These are phyloP conservation scores for Athalia cordata DNA, from an alignment of 2,888 invertebrate species.

Conservation along the genomic window DNA sequence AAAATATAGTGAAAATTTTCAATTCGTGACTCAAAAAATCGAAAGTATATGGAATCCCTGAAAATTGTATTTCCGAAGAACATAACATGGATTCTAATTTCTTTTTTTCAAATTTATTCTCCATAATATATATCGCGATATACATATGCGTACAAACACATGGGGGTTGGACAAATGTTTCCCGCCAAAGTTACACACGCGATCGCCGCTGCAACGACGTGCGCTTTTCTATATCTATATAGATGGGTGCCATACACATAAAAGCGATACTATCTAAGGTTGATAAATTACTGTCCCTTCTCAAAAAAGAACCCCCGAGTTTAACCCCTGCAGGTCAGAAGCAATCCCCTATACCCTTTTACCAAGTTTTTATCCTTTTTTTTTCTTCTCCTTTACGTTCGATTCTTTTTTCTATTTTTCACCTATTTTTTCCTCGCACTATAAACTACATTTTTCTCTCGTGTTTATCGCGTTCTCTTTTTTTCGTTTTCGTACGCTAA, in stretches of 20 bases:
- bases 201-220: neutral
- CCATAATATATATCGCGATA: too few relatives aligned
- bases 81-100: neutral
- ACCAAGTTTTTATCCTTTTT: slow-evolving; percentile 38
- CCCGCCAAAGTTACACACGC: slow-evolving; percentile 32
- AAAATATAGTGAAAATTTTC: too few relatives aligned
- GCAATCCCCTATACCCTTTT: neutral
- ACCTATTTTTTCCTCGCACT: neutral
- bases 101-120: neutral
- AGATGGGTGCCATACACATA: slow-evolving; percentile 56
- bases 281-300: slow-evolving; percentile 72
- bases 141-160: neutral
- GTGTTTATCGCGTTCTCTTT: too few relatives aligned
- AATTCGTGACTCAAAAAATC: too few relatives aligned
- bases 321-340: slow-evolving; percentile 42
- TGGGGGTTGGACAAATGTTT: slow-evolving; percentile 33
- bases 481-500: too few relatives aligned
- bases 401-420: slow-evolving; percentile 43
- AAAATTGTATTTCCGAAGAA: too few relatives aligned
- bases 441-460: too few relatives aligned
- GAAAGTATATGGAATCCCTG: too few relatives aligned
- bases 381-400: slow-evolving; percentile 33
- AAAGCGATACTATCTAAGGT: slow-evolving; percentile 69
- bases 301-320: slow-evolving; percentile 54
- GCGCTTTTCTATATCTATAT: neutral